These are phyloP conservation scores for Silurus asotus DNA, from an alignment of 2,113 vertebrate genomes.

Conservation along the genomic window DNA sequence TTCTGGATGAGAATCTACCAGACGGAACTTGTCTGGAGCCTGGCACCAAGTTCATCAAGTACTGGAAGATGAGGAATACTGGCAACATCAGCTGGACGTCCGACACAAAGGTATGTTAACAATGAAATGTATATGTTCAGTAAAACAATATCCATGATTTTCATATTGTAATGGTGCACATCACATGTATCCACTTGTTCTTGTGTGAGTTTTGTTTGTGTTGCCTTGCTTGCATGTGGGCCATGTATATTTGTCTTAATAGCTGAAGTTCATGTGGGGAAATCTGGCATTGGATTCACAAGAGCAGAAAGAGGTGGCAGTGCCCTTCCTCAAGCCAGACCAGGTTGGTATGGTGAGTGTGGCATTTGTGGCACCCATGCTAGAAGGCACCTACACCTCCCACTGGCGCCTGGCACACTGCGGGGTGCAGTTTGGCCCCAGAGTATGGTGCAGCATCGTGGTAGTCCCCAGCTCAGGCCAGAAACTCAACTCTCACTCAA, in stretches of 20 bases:
- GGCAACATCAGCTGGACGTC: conserved; percentile 90
- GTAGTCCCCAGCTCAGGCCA: conserved; percentile 75
- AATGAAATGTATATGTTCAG: neutral
- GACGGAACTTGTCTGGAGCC: conserved; percentile 92
- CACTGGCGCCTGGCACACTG: conserved; percentile 96
- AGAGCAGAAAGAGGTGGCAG: conserved; percentile 85
- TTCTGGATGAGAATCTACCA: conserved; percentile 98
- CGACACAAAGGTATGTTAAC: conserved; percentile 84
- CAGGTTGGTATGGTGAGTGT: conserved; percentile 93
- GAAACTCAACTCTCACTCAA: conserved; percentile 59
- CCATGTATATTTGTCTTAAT: conserved; percentile 62
- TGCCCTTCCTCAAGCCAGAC: conserved; percentile 86
- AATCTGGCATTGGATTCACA: conserved; percentile 87
- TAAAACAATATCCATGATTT: neutral
- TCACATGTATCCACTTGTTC: conserved; percentile 3
- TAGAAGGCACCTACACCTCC: conserved; percentile 95
- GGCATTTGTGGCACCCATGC: conserved; percentile 86
- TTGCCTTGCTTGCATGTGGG: conserved; percentile 61
- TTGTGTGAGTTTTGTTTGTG: conserved; percentile 57
- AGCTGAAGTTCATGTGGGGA: conserved; percentile 99
- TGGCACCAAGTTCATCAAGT: conserved; percentile 93
- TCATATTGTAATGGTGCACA: conserved; percentile 43
- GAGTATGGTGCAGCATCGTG: conserved; percentile 97
- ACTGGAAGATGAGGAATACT: conserved; percentile 97
- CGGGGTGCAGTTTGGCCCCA: conserved; percentile 93